Base-by-base conservation (phyloP, 92 coral and sea anemone species). In the Meandrina meandrites region DNA sequence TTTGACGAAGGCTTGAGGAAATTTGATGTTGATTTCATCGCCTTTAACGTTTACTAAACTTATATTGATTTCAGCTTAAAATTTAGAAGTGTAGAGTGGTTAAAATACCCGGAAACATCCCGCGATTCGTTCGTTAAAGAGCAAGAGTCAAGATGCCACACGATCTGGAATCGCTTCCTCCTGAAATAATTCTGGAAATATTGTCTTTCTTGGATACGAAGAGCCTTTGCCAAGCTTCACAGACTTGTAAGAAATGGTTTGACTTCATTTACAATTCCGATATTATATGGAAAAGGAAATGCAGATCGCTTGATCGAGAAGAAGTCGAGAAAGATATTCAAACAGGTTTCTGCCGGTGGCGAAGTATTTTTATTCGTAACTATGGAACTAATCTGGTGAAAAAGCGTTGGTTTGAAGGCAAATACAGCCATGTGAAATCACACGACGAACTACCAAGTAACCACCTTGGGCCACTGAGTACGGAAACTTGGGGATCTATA, bases 401-500 rank as follows among this genome's bases (percentile, higher is more conserved):
- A 87, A 91, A 90, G 82, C 84, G 90, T 56, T 97, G 99, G 99
- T 84, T 90, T 22, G 88, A 91, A 70, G 99, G 98, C 2, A 79
- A 92, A 81, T 97, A 83, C 57, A 93, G 98, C 54, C 34, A 60
- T 16, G 79, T 88, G 1, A 97, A 88, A 76, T 90, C 93, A 22
- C 62, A 73, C 17, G 96, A 97, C 19, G 96, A 90, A 15, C 85
- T 97, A 30, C 97, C 99, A 12, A 91, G 92, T 35, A 84, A 95
- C 56, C 89, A 88, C 36, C 82, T 97, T n/a, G 90, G 96, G 70
- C 94, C 93, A n/a, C 78, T 95, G 79, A 94, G 86, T 11, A 69
- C 85, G 21, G 99, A 97, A 16, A 86, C 93, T 3, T 97, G 99
- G 99, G 99, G 99, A 12, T 60, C 87, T 15, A 97, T 97, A 4